Evolutionary conservation across 2,888 invertebrate genomes (phyloP).

Genomic region (Spilarctia lutea): DNA sequence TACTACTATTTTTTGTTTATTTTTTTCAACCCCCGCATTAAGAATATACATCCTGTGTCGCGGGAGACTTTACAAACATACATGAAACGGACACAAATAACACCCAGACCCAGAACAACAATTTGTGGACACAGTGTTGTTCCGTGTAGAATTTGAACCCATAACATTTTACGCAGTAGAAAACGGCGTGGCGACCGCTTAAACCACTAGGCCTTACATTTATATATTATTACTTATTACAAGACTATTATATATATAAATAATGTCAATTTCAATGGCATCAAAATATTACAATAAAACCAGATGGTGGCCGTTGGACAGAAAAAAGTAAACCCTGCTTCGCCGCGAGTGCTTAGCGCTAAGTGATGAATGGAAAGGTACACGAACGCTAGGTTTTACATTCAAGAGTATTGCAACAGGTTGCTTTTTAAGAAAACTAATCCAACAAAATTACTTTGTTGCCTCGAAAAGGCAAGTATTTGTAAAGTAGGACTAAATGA

Average conservation of each 20-base stretch:
- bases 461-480: slow-evolving; percentile 12
- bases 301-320: not conserved
- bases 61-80: no score
- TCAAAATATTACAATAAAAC: not conserved
- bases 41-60: no score
- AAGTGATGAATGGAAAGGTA: not conserved
- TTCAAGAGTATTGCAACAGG: slow-evolving; percentile 4
- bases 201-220: no score
- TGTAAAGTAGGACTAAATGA: not conserved
- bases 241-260: not conserved
- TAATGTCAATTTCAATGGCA: not conserved
- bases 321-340: not conserved
- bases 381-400: not conserved
- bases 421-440: slow-evolving; percentile 17
- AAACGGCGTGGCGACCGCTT: no score
- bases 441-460: slow-evolving; percentile 9
- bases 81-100: no score
- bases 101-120: no score
- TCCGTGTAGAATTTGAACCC: no score
- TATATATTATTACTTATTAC: not conserved
- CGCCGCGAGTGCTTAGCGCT: not conserved
- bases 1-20: no score
- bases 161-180: no score
- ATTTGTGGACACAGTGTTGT: no score
- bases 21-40: no score